These are phyloP conservation scores for Protophormia terraenovae DNA, from an alignment of 2,888 invertebrate genomes.

Conservation along the genomic window DNA sequence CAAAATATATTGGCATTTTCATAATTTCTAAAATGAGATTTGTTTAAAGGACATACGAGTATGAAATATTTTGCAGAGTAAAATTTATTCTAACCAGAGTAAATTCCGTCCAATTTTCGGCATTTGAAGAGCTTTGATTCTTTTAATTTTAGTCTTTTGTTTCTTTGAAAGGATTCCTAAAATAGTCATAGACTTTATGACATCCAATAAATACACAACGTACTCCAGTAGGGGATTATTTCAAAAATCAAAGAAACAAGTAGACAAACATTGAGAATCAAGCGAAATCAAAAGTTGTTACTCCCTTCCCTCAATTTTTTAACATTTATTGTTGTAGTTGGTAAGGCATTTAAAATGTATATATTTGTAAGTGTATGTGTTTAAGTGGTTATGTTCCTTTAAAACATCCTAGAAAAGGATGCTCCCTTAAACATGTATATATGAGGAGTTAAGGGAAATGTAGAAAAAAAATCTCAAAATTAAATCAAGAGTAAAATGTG, in stretches of 20 bases:
- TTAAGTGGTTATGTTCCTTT: not conserved
- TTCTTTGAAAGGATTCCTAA: too few relatives aligned
- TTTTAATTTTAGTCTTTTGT: too few relatives aligned
- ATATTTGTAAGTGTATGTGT: too few relatives aligned
- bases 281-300: conserved; percentile 46
- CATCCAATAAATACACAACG: not conserved
- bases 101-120: too few relatives aligned
- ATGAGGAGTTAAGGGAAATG: not conserved
- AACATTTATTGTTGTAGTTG: not conserved
- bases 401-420: not conserved
- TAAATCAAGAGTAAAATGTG: conserved; percentile 63
- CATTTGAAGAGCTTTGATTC: too few relatives aligned
- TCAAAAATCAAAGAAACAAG: not conserved
- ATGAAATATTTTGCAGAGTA: too few relatives aligned
- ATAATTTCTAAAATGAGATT: too few relatives aligned
- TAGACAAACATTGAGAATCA: conserved; percentile 37
- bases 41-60: too few relatives aligned
- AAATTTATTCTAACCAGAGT: too few relatives aligned
- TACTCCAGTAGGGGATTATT: not conserved
- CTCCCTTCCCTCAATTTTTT: not conserved
- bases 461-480: conserved; percentile 46
- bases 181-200: not conserved
- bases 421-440: not conserved
- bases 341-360: not conserved
- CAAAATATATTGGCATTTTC: too few relatives aligned